Evolutionary conservation across 2,888 invertebrate genomes (phyloP).

Genomic region (Chorisops tibialis): DNA sequence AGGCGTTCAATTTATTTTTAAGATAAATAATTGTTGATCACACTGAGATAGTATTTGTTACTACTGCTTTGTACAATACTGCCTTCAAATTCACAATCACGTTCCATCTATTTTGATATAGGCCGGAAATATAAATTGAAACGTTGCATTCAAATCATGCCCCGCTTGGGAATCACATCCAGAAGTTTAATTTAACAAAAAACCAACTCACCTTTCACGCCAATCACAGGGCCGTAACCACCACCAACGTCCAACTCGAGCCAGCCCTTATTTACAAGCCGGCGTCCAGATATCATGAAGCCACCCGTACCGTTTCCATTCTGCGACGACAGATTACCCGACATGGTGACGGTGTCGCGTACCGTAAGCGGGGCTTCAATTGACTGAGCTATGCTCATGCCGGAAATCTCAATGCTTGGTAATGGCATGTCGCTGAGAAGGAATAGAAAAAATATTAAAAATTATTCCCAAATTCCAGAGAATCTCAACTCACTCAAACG

Average conservation of each 20-base stretch:
- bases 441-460: conserved; percentile 38
- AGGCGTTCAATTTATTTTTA: too few species aligned
- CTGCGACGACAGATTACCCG: conserved; percentile 77
- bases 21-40: too few species aligned
- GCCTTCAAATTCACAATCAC: too few species aligned
- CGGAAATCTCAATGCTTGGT: conserved; percentile 84
- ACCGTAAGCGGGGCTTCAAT: conserved; percentile 89
- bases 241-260: conserved; percentile 80
- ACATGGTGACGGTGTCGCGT: conserved; percentile 78
- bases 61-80: too few species aligned
- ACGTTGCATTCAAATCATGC: too few species aligned
- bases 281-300: conserved; percentile 72
- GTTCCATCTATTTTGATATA: too few species aligned
- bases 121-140: too few species aligned
- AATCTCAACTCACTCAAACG: conserved; percentile 59
- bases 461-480: conserved; percentile 2
- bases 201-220: conserved; percentile 66
- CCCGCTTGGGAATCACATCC: too few species aligned
- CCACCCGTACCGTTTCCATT: conserved; percentile 77
- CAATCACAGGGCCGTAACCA: conserved; percentile 77
- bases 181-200: too few species aligned
- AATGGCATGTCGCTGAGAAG: conserved; percentile 54
- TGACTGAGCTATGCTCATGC: conserved; percentile 88
- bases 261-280: conserved; percentile 82
- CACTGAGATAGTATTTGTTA: too few species aligned